phyloP scores from a whole-genome alignment of 92 coral and sea anemone genomes.

The Epizoanthus rinbou region DNA sequence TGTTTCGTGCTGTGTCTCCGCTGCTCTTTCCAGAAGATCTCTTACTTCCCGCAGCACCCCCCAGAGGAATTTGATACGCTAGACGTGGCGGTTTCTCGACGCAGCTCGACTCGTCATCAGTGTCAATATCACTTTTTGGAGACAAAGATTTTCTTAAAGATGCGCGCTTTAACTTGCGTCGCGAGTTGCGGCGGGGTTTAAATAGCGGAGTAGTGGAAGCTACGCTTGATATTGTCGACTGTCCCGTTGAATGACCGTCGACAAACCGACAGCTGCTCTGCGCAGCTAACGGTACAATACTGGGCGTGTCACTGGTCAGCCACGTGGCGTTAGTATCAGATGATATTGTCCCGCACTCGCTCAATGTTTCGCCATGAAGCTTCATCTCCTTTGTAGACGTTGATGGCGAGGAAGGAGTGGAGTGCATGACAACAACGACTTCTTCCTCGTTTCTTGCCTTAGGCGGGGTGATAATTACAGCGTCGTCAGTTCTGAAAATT shows the following conservation, averaged over 20 bases:
- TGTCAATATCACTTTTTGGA: slow-evolving; percentile 43
- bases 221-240: slow-evolving; percentile 80
- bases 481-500: slow-evolving; percentile 78
- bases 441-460: slow-evolving; percentile 59
- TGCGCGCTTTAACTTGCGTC: slow-evolving; percentile 31
- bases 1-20: slow-evolving; percentile 48
- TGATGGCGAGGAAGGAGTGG: slow-evolving; percentile 79
- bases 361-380: slow-evolving; percentile 71
- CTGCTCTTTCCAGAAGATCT: background rate
- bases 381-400: slow-evolving; percentile 59
- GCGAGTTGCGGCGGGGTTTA: slow-evolving; percentile 58
- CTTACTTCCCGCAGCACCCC: background rate
- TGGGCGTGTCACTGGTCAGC: slow-evolving; percentile 83
- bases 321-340: slow-evolving; percentile 91
- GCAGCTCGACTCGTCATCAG: slow-evolving; percentile 40
- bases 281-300: slow-evolving; percentile 56
- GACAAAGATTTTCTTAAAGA: slow-evolving; percentile 37
- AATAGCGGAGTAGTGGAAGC: slow-evolving; percentile 80
- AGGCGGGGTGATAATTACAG: slow-evolving; percentile 80
- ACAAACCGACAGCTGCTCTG: slow-evolving; percentile 69
- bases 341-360: slow-evolving; percentile 88
- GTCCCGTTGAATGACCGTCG: slow-evolving; percentile 87
- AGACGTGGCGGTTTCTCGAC: slow-evolving; percentile 9
- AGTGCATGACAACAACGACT: slow-evolving; percentile 70
- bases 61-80: slow-evolving; percentile 8